Evolutionary conservation across 1,140 invertebrate species (phyloP).

Genomic region (Drosophila seguyi): DNA sequence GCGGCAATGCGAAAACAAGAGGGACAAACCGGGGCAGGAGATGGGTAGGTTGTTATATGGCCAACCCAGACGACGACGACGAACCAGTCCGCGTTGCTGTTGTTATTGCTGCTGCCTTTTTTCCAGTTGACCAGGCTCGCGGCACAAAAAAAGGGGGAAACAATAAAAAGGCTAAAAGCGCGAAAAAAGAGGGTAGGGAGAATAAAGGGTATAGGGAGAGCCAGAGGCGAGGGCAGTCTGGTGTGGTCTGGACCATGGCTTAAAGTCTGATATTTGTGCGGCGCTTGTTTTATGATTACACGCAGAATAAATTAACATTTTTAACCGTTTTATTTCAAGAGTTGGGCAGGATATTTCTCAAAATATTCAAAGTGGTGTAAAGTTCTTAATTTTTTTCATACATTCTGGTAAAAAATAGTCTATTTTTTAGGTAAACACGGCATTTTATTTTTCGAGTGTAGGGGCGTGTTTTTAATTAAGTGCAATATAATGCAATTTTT

Average conservation of each 20-base stretch:
- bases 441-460: constrained; percentile 21
- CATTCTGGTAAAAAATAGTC: too few species aligned
- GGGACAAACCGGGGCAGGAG: constrained; percentile 2
- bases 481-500: constrained; percentile 71
- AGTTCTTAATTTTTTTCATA: not conserved
- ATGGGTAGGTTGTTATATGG: constrained; percentile 22
- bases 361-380: not conserved
- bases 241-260: constrained; percentile 26
- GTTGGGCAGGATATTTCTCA: not conserved
- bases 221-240: not conserved
- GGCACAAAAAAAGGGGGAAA: constrained; percentile 23
- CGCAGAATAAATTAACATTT: constrained; percentile 1
- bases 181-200: constrained; percentile 24
- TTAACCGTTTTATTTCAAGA: not conserved
- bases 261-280: constrained; percentile 41
- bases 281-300: constrained; percentile 13
- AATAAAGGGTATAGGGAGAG: constrained; percentile 10
- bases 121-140: constrained; percentile 78
- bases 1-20: constrained; percentile 58
- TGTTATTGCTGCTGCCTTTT: constrained; percentile 60
- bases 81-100: constrained; percentile 22
- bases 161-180: constrained; percentile 44
- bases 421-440: too few species aligned
- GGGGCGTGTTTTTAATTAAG: constrained; percentile 77
- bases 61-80: constrained; percentile 32